Conservation (phyloP, 2,888 invertebrate species). For the Melanostoma scalare region DNA sequence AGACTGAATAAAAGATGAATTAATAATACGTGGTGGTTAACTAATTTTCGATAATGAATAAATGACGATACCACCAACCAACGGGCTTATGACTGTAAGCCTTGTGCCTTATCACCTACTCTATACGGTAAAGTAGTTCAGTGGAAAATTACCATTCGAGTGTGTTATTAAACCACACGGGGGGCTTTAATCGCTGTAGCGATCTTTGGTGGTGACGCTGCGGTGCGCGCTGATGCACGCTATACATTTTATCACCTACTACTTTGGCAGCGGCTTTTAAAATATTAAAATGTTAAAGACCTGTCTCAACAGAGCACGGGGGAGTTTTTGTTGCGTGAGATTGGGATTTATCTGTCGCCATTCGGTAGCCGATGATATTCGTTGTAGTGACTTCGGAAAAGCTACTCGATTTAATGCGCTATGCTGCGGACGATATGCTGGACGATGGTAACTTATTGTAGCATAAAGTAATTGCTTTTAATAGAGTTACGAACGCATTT, state of each 20-base stretch:
- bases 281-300: conserved; percentile 21
- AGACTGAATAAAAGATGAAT: conserved; percentile 71
- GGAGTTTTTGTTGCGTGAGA: conserved; percentile 1
- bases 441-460: conserved; percentile 49
- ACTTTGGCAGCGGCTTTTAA: not conserved
- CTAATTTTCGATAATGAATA: conserved; percentile 73
- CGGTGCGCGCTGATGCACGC: conserved; percentile 21
- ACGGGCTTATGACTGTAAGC: conserved; percentile 57
- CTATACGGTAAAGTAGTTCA: conserved; percentile 20
- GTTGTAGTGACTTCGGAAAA: conserved; percentile 51
- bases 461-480: conserved; percentile 66
- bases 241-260: conserved; percentile 39
- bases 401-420: conserved; percentile 50
- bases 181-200: conserved; percentile 56
- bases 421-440: conserved; percentile 15
- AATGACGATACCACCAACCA: conserved; percentile 68
- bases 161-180: conserved; percentile 55
- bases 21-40: conserved; percentile 72
- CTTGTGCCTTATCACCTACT: conserved; percentile 57
- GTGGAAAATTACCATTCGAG: conserved; percentile 22
- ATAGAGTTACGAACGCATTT: conserved; percentile 69
- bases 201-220: conserved; percentile 54
- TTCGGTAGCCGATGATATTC: conserved; percentile 35
- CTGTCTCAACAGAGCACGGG: not conserved
- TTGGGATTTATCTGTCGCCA: conserved; percentile 63